phyloP scores from a whole-genome alignment of 1,140 invertebrate genomes.

The Lutraria rhynchaena region DNA sequence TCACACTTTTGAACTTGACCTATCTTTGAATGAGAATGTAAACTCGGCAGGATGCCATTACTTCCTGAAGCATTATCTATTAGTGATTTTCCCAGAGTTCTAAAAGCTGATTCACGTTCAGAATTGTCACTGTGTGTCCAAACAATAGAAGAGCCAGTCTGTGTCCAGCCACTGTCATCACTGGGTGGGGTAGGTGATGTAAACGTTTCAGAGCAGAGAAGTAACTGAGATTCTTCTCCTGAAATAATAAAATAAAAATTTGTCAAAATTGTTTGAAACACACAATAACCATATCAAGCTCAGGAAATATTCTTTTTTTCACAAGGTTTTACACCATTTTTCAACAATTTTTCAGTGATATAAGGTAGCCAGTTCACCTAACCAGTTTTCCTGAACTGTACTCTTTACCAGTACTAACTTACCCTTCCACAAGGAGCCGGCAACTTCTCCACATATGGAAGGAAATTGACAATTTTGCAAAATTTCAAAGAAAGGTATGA shows the following conservation, averaged over 20 bases:
- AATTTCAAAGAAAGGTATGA: no score
- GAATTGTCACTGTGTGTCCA: slow-evolving; percentile 26
- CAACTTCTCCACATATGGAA: no score
- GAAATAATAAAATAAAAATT: slow-evolving; percentile 7
- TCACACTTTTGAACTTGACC: not conserved
- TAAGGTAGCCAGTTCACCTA: no score
- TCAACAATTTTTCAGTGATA: no score
- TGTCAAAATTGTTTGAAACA: no score
- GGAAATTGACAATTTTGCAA: no score
- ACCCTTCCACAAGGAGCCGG: no score
- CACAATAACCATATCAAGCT: no score
- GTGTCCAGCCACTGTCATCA: slow-evolving; percentile 38
- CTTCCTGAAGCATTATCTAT: slow-evolving; percentile 1
- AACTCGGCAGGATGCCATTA: slow-evolving; percentile 7
- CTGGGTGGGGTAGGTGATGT: slow-evolving; percentile 45
- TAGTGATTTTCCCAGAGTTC: not conserved
- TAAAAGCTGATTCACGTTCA: not conserved
- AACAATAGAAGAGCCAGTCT: slow-evolving; percentile 11
- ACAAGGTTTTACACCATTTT: no score
- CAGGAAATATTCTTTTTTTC: no score
- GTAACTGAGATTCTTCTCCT: slow-evolving; percentile 54
- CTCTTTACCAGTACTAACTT: no score
- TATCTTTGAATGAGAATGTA: slow-evolving; percentile 22
- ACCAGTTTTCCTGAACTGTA: no score
- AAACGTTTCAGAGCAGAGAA: slow-evolving; percentile 52